phyloP scores from a whole-genome alignment of 2,797 vertebrate genomes.

The Siniperca obscura region DNA sequence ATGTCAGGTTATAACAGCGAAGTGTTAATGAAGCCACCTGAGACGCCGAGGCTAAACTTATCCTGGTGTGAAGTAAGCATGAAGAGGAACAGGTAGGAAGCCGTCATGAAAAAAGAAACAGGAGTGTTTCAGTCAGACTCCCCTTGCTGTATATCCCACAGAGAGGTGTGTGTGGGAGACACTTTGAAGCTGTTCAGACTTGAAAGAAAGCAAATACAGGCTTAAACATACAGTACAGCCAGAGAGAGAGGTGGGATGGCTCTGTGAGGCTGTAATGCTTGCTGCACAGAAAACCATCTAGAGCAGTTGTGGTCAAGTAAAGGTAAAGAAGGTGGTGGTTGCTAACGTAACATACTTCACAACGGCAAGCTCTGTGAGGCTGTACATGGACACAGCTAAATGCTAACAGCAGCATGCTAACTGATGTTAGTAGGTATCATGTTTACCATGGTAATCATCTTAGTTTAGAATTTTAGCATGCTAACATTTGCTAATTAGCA shows the following conservation, averaged over 20 bases:
- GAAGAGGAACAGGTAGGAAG: background rate
- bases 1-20: background rate
- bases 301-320: background rate
- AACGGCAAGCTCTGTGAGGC: too few species aligned
- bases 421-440: too few species aligned
- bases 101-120: slow-evolving; percentile 1
- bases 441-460: too few species aligned
- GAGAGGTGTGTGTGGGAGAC: slow-evolving; percentile 1
- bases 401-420: too few species aligned
- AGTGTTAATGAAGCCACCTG: slow-evolving; percentile 18
- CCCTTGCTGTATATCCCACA: slow-evolving; percentile 2
- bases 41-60: background rate
- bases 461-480: too few species aligned
- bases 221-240: background rate
- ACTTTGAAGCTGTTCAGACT: slow-evolving; percentile 49
- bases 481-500: too few species aligned
- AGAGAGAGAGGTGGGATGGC: background rate
- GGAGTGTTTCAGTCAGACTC: slow-evolving; percentile 21
- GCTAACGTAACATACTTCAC: too few species aligned
- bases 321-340: background rate
- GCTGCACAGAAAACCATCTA: background rate
- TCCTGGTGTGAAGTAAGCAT: background rate
- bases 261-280: too few species aligned
- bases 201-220: slow-evolving; percentile 12
- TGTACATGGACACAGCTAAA: background rate